Evolutionary conservation across 2,888 invertebrate species (phyloP).

Genomic region (Frankliniella fusca): DNA sequence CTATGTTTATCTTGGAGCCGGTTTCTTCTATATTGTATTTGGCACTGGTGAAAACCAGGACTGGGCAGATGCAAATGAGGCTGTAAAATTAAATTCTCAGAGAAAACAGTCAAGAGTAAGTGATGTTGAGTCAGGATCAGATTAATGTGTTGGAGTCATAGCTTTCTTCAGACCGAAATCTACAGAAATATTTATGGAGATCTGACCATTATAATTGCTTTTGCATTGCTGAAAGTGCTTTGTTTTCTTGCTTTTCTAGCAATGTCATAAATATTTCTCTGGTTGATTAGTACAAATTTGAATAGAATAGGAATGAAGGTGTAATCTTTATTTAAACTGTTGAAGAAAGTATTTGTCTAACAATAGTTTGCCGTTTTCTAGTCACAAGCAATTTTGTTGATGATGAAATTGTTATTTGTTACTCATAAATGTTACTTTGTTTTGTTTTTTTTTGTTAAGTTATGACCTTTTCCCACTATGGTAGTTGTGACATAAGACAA

Average conservation of each 20-base stretch:
- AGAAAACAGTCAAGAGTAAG: neutral
- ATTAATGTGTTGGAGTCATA: neutral
- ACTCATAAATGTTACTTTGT: neutral
- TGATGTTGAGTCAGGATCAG: neutral
- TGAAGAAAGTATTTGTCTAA: too few species aligned
- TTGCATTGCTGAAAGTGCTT: neutral
- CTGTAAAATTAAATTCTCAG: neutral
- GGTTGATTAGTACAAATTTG: too few species aligned
- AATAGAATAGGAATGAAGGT: too few species aligned
- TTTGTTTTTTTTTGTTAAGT: neutral
- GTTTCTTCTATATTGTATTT: neutral
- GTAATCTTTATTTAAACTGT: too few species aligned
- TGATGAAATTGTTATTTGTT: neutral
- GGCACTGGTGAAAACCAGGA: neutral
- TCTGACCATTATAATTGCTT: neutral
- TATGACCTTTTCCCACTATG: neutral
- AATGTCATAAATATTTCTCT: too few species aligned
- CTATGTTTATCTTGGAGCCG: neutral
- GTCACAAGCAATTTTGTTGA: too few species aligned
- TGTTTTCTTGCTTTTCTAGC: too few species aligned
- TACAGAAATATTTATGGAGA: too few species aligned
- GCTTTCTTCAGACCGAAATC: too few species aligned
- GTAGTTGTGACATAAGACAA: too few species aligned
- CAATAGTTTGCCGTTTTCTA: too few species aligned
- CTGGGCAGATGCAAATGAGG: neutral